Conservation (phyloP, 2,888 invertebrate species). For the Antheraea assamensis region DNA sequence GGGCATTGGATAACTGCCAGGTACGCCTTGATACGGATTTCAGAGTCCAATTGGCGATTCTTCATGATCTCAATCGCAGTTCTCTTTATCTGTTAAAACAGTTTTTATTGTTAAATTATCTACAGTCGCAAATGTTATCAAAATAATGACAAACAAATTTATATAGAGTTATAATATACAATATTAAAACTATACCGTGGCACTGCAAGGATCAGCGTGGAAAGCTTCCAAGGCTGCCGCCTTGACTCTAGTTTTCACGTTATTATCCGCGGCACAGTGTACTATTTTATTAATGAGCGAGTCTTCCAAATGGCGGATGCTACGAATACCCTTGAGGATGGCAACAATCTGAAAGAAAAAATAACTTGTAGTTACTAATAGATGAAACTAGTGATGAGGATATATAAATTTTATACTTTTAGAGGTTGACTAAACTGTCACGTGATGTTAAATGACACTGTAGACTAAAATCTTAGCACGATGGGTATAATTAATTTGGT, state of each 20-base stretch:
- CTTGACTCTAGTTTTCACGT: slow-evolving; percentile 85
- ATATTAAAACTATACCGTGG: slow-evolving; percentile 59
- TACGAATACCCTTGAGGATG: slow-evolving; percentile 91
- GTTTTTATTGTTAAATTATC: slow-evolving; percentile 10
- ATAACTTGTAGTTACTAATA: neutral
- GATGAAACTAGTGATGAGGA: neutral
- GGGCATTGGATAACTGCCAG: slow-evolving; percentile 89
- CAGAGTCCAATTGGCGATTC: slow-evolving; percentile 90
- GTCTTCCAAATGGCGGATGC: slow-evolving; percentile 86
- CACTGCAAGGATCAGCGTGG: slow-evolving; percentile 85
- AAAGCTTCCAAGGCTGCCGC: slow-evolving; percentile 91
- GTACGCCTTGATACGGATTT: slow-evolving; percentile 94
- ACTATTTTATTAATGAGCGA: slow-evolving; percentile 82
- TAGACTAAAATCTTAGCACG: neutral
- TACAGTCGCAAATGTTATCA: too few species aligned
- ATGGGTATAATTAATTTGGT: too few species aligned
- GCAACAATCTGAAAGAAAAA: slow-evolving; percentile 79
- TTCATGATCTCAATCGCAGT: slow-evolving; percentile 84
- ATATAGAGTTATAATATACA: neutral
- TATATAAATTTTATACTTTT: neutral
- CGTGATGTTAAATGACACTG: neutral
- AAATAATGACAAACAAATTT: neutral
- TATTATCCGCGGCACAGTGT: slow-evolving; percentile 84
- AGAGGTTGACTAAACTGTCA: neutral
- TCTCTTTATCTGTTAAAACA: slow-evolving; percentile 59